Percentiles rank a stretch among this genome's conserved stretches.
These are phyloP conservation scores for Drosophila teissieri DNA, from an alignment of 1,140 invertebrate species.

Conservation along the genomic window DNA sequence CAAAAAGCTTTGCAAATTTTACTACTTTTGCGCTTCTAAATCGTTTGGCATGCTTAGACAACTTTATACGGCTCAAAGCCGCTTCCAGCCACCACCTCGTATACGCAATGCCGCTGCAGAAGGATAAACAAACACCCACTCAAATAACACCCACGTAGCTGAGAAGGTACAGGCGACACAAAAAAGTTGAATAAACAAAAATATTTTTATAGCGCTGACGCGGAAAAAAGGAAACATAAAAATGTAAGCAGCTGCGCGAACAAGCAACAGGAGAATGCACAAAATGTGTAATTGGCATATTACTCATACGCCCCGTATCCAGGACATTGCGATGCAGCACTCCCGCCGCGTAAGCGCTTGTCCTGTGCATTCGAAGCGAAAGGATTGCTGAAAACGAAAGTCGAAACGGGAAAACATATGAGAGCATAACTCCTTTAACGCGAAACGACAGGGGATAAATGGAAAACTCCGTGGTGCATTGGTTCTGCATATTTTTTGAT, in stretches of 20 bases:
- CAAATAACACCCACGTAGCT: constrained; percentile 5
- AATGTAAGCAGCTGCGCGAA: constrained; percentile 17
- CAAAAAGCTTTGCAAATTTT: constrained; percentile 23
- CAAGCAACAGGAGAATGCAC: constrained; percentile 57
- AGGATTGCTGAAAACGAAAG: constrained; percentile 19
- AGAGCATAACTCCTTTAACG: not conserved
- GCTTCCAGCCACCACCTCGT: constrained; percentile 38
- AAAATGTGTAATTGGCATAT: constrained; percentile 55
- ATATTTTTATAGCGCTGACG: constrained; percentile 51
- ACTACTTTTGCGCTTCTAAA: constrained; percentile 16
- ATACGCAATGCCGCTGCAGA: constrained; percentile 45
- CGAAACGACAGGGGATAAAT: not conserved
- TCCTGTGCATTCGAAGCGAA: constrained; percentile 2
- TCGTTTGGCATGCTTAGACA: constrained; percentile 7
- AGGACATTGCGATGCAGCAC: constrained; percentile 5
- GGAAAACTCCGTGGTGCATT: not conserved
- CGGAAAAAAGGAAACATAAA: constrained; percentile 26
- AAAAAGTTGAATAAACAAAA: constrained; percentile 30
- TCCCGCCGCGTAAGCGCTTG: not conserved
- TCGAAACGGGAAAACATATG: constrained; percentile 17
- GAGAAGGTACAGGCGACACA: constrained; percentile 1
- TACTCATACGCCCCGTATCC: constrained; percentile 40
- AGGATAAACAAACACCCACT: constrained; percentile 21
- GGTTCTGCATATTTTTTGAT: not conserved
- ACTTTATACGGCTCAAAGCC: constrained; percentile 27